Evolutionary conservation across 2,113 vertebrate species (phyloP).

Genomic region (Lynx canadensis): DNA sequence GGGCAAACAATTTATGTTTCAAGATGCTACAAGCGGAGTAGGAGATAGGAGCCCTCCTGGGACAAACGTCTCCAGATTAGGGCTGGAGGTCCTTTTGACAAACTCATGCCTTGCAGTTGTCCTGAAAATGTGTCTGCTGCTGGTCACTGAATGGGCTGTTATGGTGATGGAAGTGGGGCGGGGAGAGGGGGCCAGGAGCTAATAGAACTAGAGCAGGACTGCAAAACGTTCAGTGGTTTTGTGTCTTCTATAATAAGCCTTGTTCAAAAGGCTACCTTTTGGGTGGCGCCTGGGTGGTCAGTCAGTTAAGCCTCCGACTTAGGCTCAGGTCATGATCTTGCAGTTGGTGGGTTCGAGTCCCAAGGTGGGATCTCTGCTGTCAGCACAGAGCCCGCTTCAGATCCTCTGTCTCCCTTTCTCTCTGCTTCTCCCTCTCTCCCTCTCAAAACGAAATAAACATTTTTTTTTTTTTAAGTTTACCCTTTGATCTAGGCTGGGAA

Average conservation of each 20-base stretch:
- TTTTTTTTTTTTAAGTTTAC: neutral
- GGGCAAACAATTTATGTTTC: neutral
- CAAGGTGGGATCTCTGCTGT: too few species aligned
- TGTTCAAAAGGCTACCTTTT: neutral
- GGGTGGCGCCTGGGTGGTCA: too few species aligned
- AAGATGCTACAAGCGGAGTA: neutral
- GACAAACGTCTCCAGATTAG: neutral
- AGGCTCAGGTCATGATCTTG: too few species aligned
- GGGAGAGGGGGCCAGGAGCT: neutral
- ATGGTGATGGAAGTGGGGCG: neutral
- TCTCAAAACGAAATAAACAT: too few species aligned
- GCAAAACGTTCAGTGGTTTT: neutral
- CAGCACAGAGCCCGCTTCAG: too few species aligned
- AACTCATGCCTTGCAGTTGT: neutral
- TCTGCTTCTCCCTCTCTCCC: too few species aligned
- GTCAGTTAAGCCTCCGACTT: too few species aligned
- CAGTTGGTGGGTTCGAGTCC: too few species aligned
- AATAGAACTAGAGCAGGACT: neutral
- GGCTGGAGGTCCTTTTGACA: neutral
- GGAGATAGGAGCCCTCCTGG: neutral
- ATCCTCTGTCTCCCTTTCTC: too few species aligned
- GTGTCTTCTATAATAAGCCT: neutral
- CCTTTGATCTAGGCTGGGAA: neutral
- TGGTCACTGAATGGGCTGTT: neutral
- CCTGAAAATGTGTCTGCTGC: neutral